These are phyloP conservation scores for Bombus pascuorum DNA, from an alignment of 1,140 invertebrate genomes.

Conservation along the genomic window DNA sequence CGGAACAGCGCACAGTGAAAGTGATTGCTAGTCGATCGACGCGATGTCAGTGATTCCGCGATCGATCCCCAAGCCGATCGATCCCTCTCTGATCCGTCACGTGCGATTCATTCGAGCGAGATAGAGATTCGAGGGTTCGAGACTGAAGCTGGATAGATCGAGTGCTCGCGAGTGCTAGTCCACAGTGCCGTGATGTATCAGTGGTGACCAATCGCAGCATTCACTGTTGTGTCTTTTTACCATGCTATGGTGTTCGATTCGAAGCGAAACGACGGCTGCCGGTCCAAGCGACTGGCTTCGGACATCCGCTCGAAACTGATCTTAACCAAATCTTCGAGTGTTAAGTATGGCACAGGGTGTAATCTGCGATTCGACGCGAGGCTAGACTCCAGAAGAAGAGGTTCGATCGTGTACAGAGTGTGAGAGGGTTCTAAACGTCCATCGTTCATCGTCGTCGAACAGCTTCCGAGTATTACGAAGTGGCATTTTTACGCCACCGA, in stretches of 20 bases:
- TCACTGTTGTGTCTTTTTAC: background rate
- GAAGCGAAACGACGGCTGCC: constrained; percentile 4
- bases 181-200: constrained; percentile 19
- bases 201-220: background rate
- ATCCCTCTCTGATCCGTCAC: background rate
- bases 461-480: background rate
- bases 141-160: background rate
- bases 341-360: too few species aligned
- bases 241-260: constrained; percentile 38
- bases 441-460: background rate
- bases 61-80: background rate
- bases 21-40: constrained; percentile 13
- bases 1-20: constrained; percentile 33
- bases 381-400: background rate
- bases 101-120: constrained; percentile 11
- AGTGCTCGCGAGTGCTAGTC: constrained; percentile 15
- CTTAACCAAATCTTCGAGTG: background rate
- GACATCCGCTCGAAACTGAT: constrained; percentile 24
- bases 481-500: background rate
- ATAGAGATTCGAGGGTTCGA: constrained; percentile 18
- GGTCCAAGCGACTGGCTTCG: constrained; percentile 28
- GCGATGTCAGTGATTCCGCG: background rate
- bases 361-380: background rate
- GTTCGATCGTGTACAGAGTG: background rate
- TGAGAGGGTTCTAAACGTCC: too few species aligned